Conservation (phyloP, 2,888 invertebrate genomes). For the Melitaea athalia region DNA sequence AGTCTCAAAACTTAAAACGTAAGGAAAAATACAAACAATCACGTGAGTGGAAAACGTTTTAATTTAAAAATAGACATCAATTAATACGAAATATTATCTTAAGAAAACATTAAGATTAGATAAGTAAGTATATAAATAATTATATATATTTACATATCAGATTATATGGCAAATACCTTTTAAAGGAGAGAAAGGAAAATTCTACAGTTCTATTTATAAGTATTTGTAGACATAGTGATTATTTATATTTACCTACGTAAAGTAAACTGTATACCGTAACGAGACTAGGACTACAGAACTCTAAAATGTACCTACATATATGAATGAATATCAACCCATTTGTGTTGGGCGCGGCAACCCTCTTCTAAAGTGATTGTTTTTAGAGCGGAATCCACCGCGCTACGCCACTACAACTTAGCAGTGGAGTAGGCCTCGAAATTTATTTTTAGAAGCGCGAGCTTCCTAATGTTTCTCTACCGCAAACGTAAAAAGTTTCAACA, state of each 20-base stretch:
- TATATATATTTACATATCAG: too few relatives aligned
- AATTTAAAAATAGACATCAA: too few relatives aligned
- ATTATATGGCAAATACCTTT: too few relatives aligned
- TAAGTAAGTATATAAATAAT: too few relatives aligned
- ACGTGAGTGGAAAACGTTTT: too few relatives aligned
- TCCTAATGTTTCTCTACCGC: constrained; percentile 30
- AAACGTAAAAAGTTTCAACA: constrained; percentile 17
- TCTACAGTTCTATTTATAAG: too few relatives aligned
- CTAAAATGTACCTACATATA: constrained; percentile 9
- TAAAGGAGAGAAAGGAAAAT: too few relatives aligned
- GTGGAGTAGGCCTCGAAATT: constrained; percentile 28
- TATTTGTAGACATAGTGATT: too few relatives aligned
- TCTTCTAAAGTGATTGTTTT: constrained; percentile 32
- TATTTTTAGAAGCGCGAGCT: constrained; percentile 34
- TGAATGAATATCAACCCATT: constrained; percentile 29
- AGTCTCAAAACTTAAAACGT: too few relatives aligned
- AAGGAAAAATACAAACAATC: too few relatives aligned
- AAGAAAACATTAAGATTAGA: too few relatives aligned
- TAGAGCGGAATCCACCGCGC: constrained; percentile 30
- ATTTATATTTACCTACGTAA: neutral
- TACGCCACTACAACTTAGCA: constrained; percentile 29
- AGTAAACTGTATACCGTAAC: neutral
- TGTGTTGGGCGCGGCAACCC: constrained; percentile 27
- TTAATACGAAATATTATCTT: too few relatives aligned
- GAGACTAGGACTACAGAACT: neutral